Base-by-base conservation (phyloP, 2,113 vertebrate genomes). In the Oncorhynchus masou region DNA sequence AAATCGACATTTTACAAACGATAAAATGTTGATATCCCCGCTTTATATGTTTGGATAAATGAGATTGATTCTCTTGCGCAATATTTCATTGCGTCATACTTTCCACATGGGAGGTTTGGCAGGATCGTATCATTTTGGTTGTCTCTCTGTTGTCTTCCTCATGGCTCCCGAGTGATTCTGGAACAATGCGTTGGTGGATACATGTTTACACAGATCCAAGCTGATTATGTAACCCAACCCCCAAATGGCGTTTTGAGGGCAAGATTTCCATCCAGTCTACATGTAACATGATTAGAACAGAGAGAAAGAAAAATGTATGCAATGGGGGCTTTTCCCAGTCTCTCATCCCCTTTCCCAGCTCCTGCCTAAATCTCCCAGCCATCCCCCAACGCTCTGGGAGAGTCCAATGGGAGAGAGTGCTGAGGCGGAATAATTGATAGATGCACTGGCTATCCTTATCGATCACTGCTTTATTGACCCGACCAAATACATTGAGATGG, bases 341-440 rank as follows among this genome's bases (percentile, higher is more conserved):
- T 31, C 22, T 34, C 45, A 16, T 57, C 71, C 66, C 64, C 51
- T 70, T 82, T 78, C 67, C 78, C 78, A 45, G n/a, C 75, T 12
- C 39, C 39, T 45, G 39, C 9, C 39, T 45, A 45, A 9, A 45
- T 3, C 39, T 8, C 45, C 54, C 48, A 29, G 54, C 48, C 22
- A n/a, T n/a, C 71, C 60, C 75, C 77, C 74, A 85, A 77, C 79
- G 81, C 87, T 85, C 88, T 76, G 73, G 86, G 74, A 85, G 87
- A 86, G 86, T 89, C 91, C 91, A 90, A 88, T 89, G 92, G 89
- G 92, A 89, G 89, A 92, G 91, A 92, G 90, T 92, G 90, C 91
- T 92, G 93, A 93, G 92, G 90, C 91, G 91, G 92, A 91, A 94
- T 93, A 94, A 94, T 92, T 94, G 94, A 94, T 93, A 93, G 92